phyloP scores from a whole-genome alignment of 2,797 vertebrate genomes.

The Mico argentatus region DNA sequence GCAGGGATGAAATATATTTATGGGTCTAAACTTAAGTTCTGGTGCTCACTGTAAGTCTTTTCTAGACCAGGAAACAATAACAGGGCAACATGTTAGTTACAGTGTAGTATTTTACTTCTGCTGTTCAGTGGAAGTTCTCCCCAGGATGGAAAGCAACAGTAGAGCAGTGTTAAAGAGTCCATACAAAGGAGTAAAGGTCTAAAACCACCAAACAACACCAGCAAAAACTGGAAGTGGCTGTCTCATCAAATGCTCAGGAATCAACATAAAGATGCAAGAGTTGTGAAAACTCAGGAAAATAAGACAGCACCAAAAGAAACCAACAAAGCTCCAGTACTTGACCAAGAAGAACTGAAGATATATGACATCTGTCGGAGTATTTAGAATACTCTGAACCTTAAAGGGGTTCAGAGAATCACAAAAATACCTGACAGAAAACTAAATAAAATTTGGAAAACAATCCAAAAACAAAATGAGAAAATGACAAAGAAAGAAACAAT shows the following conservation, averaged over 20 bases:
- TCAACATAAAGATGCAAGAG: neutral
- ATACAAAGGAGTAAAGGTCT: neutral
- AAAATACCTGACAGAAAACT: neutral
- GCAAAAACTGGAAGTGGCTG: neutral
- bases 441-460: neutral
- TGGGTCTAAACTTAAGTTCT: neutral
- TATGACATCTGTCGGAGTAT: neutral
- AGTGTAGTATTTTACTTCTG: neutral
- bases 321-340: neutral
- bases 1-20: neutral
- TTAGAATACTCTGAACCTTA: neutral
- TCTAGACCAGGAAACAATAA: neutral
- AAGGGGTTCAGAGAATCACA: neutral
- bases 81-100: neutral
- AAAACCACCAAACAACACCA: neutral
- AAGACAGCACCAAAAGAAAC: neutral
- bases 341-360: neutral
- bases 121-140: neutral
- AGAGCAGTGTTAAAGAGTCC: neutral
- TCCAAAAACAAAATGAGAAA: neutral
- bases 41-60: neutral
- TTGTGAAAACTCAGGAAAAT: neutral
- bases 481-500: neutral
- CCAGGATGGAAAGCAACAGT: neutral
- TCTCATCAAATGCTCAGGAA: neutral